Conservation (phyloP, 2,888 invertebrate genomes). For the Abscondita cerata region DNA sequence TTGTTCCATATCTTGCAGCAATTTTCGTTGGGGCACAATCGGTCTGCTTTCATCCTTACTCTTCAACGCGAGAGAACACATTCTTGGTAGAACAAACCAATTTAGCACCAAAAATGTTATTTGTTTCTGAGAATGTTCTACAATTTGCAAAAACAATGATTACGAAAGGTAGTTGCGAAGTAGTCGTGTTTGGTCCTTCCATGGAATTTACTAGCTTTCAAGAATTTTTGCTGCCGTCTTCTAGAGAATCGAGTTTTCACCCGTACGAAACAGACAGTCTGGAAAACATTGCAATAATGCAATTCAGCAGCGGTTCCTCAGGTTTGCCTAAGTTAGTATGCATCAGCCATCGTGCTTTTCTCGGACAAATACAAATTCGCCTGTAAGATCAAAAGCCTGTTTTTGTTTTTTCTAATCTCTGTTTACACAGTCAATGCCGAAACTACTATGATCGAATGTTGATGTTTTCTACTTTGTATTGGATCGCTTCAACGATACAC, state of each 20-base stretch:
- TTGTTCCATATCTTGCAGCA: conserved; percentile 60
- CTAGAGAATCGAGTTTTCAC: conserved; percentile 24
- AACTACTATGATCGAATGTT: background rate
- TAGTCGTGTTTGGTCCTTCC: too few species aligned
- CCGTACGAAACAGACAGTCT: conserved; percentile 23
- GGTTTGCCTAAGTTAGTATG: conserved; percentile 20
- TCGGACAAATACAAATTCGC: background rate
- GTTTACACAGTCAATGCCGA: too few species aligned
- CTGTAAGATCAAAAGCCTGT: background rate
- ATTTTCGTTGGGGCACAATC: conserved; percentile 57
- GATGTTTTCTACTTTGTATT: background rate
- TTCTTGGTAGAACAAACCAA: too few species aligned
- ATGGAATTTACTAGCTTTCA: conserved; percentile 12
- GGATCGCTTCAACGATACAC: background rate
- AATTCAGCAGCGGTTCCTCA: conserved; percentile 35
- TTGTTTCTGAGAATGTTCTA: too few species aligned
- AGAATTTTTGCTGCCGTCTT: conserved; percentile 26
- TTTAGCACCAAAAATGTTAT: too few species aligned
- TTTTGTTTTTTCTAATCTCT: background rate
- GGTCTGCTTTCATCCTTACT: conserved; percentile 29
- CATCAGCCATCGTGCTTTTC: conserved; percentile 16
- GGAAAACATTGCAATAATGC: conserved; percentile 22
- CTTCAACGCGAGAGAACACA: too few species aligned
- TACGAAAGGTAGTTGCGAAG: too few species aligned
- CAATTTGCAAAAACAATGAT: too few species aligned